Evolutionary conservation across 2,113 vertebrate genomes (phyloP), one percentile per base, ranked within the genome.

Genomic region (Erythrocercus mccallii): DNA sequence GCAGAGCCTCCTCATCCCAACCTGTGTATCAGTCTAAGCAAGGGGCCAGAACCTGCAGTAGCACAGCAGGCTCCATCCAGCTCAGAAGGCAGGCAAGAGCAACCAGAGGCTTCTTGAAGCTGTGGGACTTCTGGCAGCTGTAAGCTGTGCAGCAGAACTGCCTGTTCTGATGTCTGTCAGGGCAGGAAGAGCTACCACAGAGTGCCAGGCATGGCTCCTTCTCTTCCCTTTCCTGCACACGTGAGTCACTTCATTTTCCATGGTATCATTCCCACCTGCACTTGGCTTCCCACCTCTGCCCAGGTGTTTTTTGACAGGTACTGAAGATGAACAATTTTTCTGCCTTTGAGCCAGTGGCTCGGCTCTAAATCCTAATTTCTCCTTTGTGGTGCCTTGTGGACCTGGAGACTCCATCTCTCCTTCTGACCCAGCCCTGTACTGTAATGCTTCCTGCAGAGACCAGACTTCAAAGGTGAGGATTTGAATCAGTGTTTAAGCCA

Each of bases 101-200:
- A 53, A 37, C 11, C 45, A 48, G 77, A 73, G 27, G 20, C 25
- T 84, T 81, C 83, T 5, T 25, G 51, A 78, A 65, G 6, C 8
- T n/a, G 12, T 45, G 85, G 50, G 24, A 22, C 23, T 38, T 22
- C 7, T 28, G n/a, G 4, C 64, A 53, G 0, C 15, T 3, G 2
- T 24, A 38, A 72, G 6, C 23, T 0, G 0, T 22, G 65, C 48
- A 40, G 54, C 69, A 74, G 60, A 65, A 38, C 40, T 5, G 5
- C 47, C 22, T 4, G 0, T n/a, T 33, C 44, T 6, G 2, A 12
- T 3, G 4, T 47, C n/a, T 40, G 2, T 35, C 38, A 1, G 4
- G 27, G 53, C 22, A 15, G 57, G 22, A 61, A 18, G 24, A 18
- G 38, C 9, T 31, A 27, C 15, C 30, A n/a, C 35, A 54, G 45